Percentiles rank a stretch among this genome's conserved stretches.
These are phyloP conservation scores for Mirza zaza DNA, from an alignment of 2,113 vertebrate species.

Conservation along the genomic window DNA sequence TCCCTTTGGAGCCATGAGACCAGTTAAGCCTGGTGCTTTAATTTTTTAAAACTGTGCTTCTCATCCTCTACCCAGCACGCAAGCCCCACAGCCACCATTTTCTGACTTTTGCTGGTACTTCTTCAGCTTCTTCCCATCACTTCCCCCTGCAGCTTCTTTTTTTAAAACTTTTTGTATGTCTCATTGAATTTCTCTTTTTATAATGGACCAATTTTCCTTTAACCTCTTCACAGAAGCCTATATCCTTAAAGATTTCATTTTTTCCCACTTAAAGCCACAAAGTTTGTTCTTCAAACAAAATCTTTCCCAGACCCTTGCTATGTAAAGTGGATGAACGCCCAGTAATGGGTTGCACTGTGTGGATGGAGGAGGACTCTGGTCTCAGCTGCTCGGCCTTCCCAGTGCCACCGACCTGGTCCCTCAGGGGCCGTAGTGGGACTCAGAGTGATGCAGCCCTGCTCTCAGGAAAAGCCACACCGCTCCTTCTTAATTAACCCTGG, in stretches of 20 bases:
- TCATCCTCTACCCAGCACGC: rapidly evolving
- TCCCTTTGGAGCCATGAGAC: neutral
- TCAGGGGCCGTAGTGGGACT: neutral
- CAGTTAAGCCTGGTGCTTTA: neutral
- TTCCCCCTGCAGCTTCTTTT: neutral
- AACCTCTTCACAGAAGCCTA: neutral
- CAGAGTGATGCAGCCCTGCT: neutral
- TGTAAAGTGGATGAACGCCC: neutral
- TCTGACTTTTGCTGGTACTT: neutral
- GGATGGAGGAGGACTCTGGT: neutral
- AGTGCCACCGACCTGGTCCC: neutral
- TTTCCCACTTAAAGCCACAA: neutral
- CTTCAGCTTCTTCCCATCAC: neutral
- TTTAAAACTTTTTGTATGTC: neutral
- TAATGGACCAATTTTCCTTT: neutral
- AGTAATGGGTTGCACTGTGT: too few species aligned
- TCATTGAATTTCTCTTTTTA: neutral
- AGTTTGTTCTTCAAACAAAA: neutral
- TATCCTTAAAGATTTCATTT: neutral
- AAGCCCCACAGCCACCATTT: neutral
- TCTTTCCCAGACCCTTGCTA: neutral
- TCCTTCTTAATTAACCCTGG: rapidly evolving
- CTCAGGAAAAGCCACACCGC: neutral
- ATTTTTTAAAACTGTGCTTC: neutral
- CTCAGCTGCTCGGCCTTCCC: too few species aligned